phyloP scores from a whole-genome alignment of 1,140 invertebrate genomes.

The Papilio dardanus region DNA sequence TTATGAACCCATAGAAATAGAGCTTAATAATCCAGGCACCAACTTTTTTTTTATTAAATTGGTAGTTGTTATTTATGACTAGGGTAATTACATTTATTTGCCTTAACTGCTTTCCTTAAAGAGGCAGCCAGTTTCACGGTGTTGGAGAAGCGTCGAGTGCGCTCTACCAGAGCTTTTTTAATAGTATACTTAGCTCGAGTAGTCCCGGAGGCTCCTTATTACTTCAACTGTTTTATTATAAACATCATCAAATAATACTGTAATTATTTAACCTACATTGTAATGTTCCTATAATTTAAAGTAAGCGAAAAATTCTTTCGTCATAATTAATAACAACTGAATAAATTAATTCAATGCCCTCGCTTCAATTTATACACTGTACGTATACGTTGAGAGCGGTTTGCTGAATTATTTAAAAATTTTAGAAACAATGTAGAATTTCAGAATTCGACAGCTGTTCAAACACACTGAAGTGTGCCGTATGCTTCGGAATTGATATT shows the following conservation, averaged over 20 bases:
- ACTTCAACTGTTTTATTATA: not conserved
- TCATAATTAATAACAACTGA: conserved; percentile 50
- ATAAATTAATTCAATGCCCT: conserved; percentile 66
- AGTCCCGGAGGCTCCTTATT: not conserved
- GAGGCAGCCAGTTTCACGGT: not conserved
- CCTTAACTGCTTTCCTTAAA: not conserved
- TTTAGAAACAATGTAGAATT: conserved; percentile 50
- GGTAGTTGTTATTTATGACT: not conserved
- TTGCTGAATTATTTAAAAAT: conserved; percentile 39
- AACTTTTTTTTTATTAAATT: no score
- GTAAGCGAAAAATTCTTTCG: not conserved
- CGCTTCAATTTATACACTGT: conserved; percentile 53
- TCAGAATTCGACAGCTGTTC: conserved; percentile 65
- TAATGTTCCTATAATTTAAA: not conserved
- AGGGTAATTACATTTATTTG: not conserved
- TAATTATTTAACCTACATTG: not conserved
- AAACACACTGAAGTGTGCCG: conserved; percentile 73
- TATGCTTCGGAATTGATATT: conserved; percentile 46
- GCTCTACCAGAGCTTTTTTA: conserved; percentile 8
- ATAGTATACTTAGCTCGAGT: not conserved
- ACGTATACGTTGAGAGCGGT: conserved; percentile 44
- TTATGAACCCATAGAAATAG: no score
- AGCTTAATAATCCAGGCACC: no score
- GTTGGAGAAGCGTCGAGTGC: conserved; percentile 4
- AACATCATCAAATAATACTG: not conserved